Percentiles rank a stretch among this genome's conserved stretches.
phyloP scores from a whole-genome alignment of 2,888 invertebrate species.

The Diarsia rubi region DNA sequence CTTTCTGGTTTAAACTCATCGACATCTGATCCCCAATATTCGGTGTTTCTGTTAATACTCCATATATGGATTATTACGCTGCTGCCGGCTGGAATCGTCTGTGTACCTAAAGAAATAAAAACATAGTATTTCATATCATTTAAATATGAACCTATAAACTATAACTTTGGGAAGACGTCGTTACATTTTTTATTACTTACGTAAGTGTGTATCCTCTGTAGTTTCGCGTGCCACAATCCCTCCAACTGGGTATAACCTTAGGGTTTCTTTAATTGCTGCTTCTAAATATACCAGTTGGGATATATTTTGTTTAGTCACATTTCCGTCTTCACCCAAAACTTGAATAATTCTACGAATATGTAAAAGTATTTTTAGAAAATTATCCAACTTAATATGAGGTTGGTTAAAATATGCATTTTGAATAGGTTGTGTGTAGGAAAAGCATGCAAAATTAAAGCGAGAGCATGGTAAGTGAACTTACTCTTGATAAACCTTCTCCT shows the following conservation, averaged over 20 bases:
- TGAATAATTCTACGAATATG: constrained; percentile 38
- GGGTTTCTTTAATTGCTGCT: not conserved
- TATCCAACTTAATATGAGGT: not conserved
- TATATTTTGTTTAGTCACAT: constrained; percentile 45
- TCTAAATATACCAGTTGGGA: constrained; percentile 43
- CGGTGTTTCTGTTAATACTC: not conserved
- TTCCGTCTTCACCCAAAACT: constrained; percentile 50
- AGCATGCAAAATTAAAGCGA: not conserved
- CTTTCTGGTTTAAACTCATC: not conserved
- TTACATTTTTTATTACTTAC: not conserved
- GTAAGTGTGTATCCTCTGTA: not conserved
- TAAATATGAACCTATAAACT: not conserved
- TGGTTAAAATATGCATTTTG: not conserved
- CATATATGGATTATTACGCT: not conserved
- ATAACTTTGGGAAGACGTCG: not conserved
- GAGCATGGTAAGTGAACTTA: constrained; percentile 31
- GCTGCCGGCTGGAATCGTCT: constrained; percentile 6
- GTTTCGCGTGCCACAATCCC: not conserved
- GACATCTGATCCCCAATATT: not conserved
- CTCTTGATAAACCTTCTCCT: constrained; percentile 63
- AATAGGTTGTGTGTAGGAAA: not conserved
- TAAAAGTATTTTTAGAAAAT: not conserved
- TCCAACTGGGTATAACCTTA: not conserved
- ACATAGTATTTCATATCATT: not conserved
- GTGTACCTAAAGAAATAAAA: not conserved